Percentiles rank a stretch among this genome's conserved stretches.
These are phyloP conservation scores for Holacanthus passer DNA, from an alignment of 2,113 vertebrate genomes.

Conservation along the genomic window DNA sequence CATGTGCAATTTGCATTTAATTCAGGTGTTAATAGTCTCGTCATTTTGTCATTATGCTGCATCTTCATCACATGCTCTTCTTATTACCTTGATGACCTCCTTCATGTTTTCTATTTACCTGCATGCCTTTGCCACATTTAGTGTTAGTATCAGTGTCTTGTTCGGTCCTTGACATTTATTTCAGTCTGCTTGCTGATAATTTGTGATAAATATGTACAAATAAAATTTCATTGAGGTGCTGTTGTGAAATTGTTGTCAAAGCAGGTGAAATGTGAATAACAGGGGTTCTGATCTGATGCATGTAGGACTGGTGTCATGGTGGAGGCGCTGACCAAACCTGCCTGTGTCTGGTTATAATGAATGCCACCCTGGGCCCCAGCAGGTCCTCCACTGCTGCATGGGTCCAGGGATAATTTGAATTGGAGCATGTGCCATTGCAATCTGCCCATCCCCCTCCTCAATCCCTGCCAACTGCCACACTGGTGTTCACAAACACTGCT, in stretches of 20 bases:
- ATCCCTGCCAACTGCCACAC: conserved; percentile 83
- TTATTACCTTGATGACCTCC: conserved; percentile 36
- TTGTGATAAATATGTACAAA: conserved; percentile 12
- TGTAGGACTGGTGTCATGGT: conserved; percentile 46
- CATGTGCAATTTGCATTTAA: conserved; percentile 44
- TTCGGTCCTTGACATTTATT: conserved; percentile 40
- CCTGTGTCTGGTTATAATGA: conserved; percentile 77
- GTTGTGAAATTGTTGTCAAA: background rate
- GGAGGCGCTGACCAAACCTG: conserved; percentile 70
- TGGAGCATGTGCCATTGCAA: conserved; percentile 83
- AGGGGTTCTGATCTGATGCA: conserved; percentile 4
- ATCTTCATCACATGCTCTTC: conserved; percentile 29
- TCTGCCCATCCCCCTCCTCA: conserved; percentile 74
- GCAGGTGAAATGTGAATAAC: conserved; percentile 37
- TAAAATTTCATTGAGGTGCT: conserved; percentile 5
- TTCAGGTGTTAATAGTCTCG: conserved; percentile 26
- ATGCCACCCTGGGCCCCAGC: conserved; percentile 80
- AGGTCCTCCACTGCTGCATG: conserved; percentile 78
- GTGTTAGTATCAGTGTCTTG: conserved; percentile 16
- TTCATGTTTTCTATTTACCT: conserved; percentile 40
- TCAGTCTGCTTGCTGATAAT: conserved; percentile 5
- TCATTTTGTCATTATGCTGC: conserved; percentile 26
- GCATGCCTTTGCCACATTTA: background rate
- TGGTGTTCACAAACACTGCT: conserved; percentile 83
- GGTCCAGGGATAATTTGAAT: conserved; percentile 83